Base-by-base conservation (phyloP, 1,140 invertebrate species). In the Pseudomyrmex dendroicus region DNA sequence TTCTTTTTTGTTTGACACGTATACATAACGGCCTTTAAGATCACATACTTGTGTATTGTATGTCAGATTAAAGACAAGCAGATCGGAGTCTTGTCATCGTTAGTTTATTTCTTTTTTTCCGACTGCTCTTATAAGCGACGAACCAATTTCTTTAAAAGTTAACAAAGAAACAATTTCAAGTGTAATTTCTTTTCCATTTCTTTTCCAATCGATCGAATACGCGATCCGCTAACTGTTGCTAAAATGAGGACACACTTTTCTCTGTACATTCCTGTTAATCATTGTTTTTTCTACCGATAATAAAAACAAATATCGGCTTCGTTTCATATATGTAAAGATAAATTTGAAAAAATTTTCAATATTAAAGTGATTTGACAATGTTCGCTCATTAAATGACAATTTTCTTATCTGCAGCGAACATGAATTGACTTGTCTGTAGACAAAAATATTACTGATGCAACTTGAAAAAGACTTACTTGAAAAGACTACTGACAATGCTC, bases 191-290 rank as follows among this genome's bases (percentile, higher is more conserved):
- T n/a, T 20, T 52, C 2, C 15, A 35, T 20, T 20, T 12, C 56
- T 15, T 17, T n/a, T n/a, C n/a, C 22, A 2, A 17, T 52, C 7
- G 15, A 62, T 62, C 3, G 12, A 72, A 44, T n/a, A 35, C 13
- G 35, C 3, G 35, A 74, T 13, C 20, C 20, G 12, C 35, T 5
- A 20, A 35, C 35, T 70, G 9, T 17, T 25, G 22, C 1, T 50
- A 35, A 17, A 80, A 50, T 46, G 15, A 59, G 20, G 9, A 13
- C 15, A 5, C 12, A 15, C 35, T 70, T 80, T 46, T 15, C 46
- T 22, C 62, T 67, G 1, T 70, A 59, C 48, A 59, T 48, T 35
- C 48, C 66, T n/a, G 10, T 70, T 57, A 57, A 59, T 70, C 15
- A 7, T 2, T 22, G 46, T 57, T 0, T 44, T 56, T 0, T 5